Conservation (phyloP, 2,113 vertebrate species). For the Anarrhichthys ocellatus region DNA sequence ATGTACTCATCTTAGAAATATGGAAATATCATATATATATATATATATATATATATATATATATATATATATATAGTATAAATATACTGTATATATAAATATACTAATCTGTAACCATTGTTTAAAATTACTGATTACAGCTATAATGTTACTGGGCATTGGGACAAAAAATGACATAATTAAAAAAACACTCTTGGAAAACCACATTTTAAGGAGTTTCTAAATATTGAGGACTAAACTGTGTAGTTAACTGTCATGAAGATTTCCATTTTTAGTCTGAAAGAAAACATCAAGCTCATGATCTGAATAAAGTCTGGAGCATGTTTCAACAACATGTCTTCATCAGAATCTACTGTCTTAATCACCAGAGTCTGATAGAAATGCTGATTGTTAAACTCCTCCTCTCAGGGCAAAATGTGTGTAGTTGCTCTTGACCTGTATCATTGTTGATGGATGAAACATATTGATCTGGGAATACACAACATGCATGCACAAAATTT, state of each 20-base stretch:
- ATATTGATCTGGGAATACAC: not conserved
- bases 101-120: not conserved
- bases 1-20: not conserved
- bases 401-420: not conserved
- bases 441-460: not conserved
- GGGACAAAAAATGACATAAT: too few relatives aligned
- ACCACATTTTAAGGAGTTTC: not conserved
- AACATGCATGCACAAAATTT: not conserved
- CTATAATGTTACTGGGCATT: too few relatives aligned
- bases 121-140: too few relatives aligned
- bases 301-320: not conserved
- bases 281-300: not conserved
- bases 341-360: not conserved
- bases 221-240: not conserved
- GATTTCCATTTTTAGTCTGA: not conserved
- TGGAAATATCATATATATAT: too few relatives aligned
- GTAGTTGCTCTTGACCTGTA: not conserved
- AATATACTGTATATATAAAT: too few relatives aligned
- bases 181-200: too few relatives aligned
- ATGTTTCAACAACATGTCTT: not conserved
- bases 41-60: too few relatives aligned
- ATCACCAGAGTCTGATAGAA: not conserved
- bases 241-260: not conserved
- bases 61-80: too few relatives aligned
- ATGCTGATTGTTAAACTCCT: not conserved